These are phyloP conservation scores for Erebia epiphron DNA, from an alignment of 2,888 invertebrate genomes.

Conservation along the genomic window DNA sequence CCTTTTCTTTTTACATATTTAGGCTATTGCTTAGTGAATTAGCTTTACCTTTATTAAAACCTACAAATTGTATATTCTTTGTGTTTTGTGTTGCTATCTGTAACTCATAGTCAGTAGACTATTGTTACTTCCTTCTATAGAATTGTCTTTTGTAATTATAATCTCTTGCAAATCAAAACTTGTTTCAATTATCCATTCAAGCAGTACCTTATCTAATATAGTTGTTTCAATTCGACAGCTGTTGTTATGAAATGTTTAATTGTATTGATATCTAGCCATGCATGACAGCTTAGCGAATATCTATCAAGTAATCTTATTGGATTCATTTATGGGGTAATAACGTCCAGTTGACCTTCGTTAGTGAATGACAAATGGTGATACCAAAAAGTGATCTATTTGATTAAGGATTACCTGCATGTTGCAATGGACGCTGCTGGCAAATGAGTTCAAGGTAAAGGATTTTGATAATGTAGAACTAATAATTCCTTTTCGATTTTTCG, in stretches of 20 bases:
- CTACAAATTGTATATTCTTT: background rate
- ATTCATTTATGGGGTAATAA: conserved; percentile 23
- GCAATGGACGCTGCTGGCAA: background rate
- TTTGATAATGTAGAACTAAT: background rate
- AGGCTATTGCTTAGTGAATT: too few species aligned
- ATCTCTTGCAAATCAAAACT: background rate
- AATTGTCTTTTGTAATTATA: background rate
- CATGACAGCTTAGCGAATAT: conserved; percentile 24
- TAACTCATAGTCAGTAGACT: background rate
- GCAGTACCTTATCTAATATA: conserved; percentile 10
- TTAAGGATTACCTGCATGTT: background rate
- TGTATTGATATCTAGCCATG: conserved; percentile 18
- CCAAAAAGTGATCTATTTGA: background rate
- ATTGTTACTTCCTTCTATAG: background rate
- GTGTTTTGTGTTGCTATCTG: background rate
- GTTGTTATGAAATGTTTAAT: conserved; percentile 21
- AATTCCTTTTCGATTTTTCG: too few species aligned
- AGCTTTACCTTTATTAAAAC: too few species aligned
- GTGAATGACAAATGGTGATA: conserved; percentile 18
- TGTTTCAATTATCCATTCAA: background rate
- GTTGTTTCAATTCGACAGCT: conserved; percentile 14
- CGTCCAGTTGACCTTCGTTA: conserved; percentile 11
- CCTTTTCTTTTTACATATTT: too few species aligned
- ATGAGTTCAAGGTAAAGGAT: background rate
- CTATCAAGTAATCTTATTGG: conserved; percentile 23